These are phyloP conservation scores for Condylura cristata DNA, from an alignment of 2,113 vertebrate species.

Conservation along the genomic window DNA sequence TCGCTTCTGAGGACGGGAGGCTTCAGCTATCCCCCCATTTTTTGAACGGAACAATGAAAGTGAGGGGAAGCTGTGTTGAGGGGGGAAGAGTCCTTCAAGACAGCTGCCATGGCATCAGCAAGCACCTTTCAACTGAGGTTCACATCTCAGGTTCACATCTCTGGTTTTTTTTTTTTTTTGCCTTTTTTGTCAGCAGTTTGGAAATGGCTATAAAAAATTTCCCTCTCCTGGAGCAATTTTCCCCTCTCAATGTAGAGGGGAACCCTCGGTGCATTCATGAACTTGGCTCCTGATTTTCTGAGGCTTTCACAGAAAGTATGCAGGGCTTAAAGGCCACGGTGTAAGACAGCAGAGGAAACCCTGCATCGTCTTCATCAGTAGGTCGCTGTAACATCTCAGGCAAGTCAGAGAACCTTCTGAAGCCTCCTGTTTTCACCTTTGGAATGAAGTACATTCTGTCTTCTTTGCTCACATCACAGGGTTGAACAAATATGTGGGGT, in stretches of 20 bases:
- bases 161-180: too few relatives aligned
- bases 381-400: background rate
- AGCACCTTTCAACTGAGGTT: too few relatives aligned
- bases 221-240: constrained; percentile 54
- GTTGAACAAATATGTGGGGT: background rate
- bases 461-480: background rate
- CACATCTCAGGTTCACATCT: too few relatives aligned
- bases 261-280: background rate
- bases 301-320: background rate
- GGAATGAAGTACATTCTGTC: background rate
- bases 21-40: background rate
- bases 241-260: accelerated
- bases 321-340: background rate
- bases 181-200: constrained; percentile 53
- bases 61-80: background rate
- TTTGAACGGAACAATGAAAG: background rate
- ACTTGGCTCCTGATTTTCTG: background rate
- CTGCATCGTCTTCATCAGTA: background rate
- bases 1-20: background rate
- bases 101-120: background rate
- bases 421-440: background rate
- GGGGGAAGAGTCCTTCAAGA: background rate
- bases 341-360: background rate
- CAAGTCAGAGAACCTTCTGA: background rate
- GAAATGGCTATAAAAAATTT: constrained; percentile 55